A percentile compares a stretch with the other conserved stretches of the same genome.
These are phyloP conservation scores for Pseudanteris insignis DNA, from an alignment of 2,888 invertebrate genomes.

Conservation along the genomic window DNA sequence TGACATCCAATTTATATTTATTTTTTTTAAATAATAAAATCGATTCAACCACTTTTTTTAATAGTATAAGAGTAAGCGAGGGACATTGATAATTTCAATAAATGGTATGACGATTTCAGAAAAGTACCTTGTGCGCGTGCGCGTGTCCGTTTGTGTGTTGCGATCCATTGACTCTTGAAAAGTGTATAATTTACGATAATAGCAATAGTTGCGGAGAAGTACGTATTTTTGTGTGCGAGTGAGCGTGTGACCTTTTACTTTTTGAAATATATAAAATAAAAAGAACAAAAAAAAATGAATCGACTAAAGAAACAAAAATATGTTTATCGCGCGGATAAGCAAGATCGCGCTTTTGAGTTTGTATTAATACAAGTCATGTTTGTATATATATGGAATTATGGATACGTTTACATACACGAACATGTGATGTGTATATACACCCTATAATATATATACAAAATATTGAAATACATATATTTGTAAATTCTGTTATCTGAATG, in stretches of 20 bases:
- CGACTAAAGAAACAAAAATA: constrained; percentile 44
- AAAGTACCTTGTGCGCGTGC: too few relatives aligned
- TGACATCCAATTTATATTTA: too few relatives aligned
- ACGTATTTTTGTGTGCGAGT: constrained; percentile 46
- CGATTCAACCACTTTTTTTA: too few relatives aligned
- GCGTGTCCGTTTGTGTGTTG: too few relatives aligned
- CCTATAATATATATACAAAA: constrained; percentile 53
- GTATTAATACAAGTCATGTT: constrained; percentile 61
- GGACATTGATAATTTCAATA: too few relatives aligned
- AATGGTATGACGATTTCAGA: too few relatives aligned
- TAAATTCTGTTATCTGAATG: constrained; percentile 64
- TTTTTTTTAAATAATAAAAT: too few relatives aligned
- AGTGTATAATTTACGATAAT: constrained; percentile 32
- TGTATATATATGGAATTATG: constrained; percentile 55
- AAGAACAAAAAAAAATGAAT: constrained; percentile 3
- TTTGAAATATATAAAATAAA: constrained; percentile 23
- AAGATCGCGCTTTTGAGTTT: constrained; percentile 47
- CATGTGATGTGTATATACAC: constrained; percentile 60
- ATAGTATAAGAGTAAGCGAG: too few relatives aligned
- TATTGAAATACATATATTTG: constrained; percentile 65
- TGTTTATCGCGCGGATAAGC: constrained; percentile 44
- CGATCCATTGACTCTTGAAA: constrained; percentile 31
- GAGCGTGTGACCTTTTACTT: constrained; percentile 36
- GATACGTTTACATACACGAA: constrained; percentile 58
- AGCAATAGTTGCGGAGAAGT: constrained; percentile 32